phyloP scores from a whole-genome alignment of 2,113 vertebrate genomes.

The Engraulis encrasicolus region DNA sequence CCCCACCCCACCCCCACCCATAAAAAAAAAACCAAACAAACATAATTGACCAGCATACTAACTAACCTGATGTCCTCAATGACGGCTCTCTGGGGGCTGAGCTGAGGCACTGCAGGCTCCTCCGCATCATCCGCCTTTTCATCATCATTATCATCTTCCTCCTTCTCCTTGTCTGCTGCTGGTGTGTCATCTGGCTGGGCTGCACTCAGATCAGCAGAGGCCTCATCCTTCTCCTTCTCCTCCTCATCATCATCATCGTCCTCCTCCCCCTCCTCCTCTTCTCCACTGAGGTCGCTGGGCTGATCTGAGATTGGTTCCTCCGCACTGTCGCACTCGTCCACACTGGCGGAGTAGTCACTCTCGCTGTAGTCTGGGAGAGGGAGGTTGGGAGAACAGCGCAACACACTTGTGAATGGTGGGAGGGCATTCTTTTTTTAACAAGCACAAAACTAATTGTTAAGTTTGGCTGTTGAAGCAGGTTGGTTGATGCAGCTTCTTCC shows the following conservation, averaged over 20 bases:
- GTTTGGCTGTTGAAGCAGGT: too few relatives aligned
- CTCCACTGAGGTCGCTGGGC: neutral
- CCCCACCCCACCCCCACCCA: too few relatives aligned
- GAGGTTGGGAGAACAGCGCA: neutral
- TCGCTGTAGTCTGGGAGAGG: slow-evolving; percentile 24
- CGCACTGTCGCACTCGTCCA: slow-evolving; percentile 31
- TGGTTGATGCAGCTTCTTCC: neutral
- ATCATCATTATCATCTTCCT: neutral
- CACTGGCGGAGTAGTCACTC: slow-evolving; percentile 26
- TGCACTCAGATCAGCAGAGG: neutral
- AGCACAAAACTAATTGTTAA: too few relatives aligned
- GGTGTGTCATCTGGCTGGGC: neutral
- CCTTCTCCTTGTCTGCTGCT: slow-evolving; percentile 22
- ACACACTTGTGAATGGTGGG: neutral
- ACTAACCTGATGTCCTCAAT: slow-evolving; percentile 78
- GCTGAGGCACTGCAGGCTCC: slow-evolving; percentile 26
- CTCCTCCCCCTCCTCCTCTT: too few relatives aligned
- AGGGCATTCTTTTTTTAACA: neutral
- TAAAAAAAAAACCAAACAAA: too few relatives aligned
- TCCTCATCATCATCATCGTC: too few relatives aligned
- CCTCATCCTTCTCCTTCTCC: too few relatives aligned
- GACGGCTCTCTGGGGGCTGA: slow-evolving; percentile 53
- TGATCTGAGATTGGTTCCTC: slow-evolving; percentile 54
- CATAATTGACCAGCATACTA: too few relatives aligned
- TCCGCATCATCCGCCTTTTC: slow-evolving; percentile 19